Evolutionary conservation across 2,113 vertebrate species (phyloP).

Genomic region (Lethenteron camtschaticum): DNA sequence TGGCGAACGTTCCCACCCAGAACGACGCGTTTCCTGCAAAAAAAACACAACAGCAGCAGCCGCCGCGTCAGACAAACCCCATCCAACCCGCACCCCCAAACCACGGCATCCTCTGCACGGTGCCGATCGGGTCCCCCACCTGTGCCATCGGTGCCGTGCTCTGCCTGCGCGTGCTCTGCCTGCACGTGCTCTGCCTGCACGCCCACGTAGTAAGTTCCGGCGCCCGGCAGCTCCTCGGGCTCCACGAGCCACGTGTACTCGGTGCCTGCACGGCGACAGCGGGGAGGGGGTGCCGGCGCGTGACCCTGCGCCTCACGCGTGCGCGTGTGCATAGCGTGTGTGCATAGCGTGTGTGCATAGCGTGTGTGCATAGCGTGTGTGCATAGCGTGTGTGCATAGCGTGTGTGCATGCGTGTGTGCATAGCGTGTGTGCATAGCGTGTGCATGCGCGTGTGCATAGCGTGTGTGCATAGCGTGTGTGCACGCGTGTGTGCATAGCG

Average conservation of each 20-base stretch:
- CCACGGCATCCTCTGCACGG: constrained; percentile 28
- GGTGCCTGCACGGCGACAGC: too few species aligned
- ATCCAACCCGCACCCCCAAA: constrained; percentile 13
- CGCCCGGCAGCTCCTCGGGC: constrained; percentile 4
- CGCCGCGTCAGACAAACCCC: constrained; percentile 21
- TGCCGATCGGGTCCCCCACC: constrained; percentile 11
- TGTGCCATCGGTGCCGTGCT: constrained; percentile 3
- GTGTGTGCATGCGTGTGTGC: too few species aligned
- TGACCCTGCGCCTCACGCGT: too few species aligned
- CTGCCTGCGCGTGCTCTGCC: background rate
- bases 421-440: too few species aligned
- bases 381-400: too few species aligned
- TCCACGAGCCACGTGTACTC: background rate
- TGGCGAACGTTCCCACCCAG: constrained; percentile 14
- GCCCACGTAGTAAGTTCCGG: constrained; percentile 2
- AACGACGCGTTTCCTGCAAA: constrained; percentile 11
- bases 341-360: too few species aligned
- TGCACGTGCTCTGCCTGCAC: background rate
- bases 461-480: too few species aligned
- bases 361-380: too few species aligned
- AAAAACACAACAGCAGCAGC: constrained; percentile 11
- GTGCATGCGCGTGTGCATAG: too few species aligned
- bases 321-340: too few species aligned
- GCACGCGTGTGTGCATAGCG: too few species aligned
- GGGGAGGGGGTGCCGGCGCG: too few species aligned